Conservation (phyloP, 2,797 vertebrate species). For the Syncerus caffer region DNA sequence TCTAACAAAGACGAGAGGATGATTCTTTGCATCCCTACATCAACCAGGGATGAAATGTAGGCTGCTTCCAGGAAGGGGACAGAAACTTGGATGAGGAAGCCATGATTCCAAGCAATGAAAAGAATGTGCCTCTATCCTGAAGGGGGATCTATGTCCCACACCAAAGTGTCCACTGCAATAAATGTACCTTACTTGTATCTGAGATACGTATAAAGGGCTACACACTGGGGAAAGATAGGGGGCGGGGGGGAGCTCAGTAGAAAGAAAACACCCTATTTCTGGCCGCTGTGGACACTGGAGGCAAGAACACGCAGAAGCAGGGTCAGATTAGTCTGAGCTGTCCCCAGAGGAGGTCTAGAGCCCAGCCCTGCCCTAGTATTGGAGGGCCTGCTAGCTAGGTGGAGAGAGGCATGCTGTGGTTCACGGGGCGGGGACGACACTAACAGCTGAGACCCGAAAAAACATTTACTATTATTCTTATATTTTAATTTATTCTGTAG, state of each 20-base stretch:
- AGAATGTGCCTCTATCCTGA: neutral
- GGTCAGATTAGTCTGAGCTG: neutral
- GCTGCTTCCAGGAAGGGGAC: neutral
- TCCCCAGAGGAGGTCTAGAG: neutral
- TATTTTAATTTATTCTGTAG: neutral
- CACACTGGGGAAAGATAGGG: too few relatives aligned
- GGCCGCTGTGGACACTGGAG: neutral
- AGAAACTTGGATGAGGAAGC: neutral
- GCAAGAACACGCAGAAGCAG: neutral
- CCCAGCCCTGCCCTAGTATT: neutral
- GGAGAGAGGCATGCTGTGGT: accelerated
- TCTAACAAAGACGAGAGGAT: neutral
- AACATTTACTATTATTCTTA: neutral
- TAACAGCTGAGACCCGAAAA: neutral
- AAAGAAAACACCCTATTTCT: neutral
- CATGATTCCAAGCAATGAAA: neutral
- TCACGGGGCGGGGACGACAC: accelerated
- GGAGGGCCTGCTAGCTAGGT: neutral
- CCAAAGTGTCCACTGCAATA: neutral
- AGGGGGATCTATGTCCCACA: neutral
- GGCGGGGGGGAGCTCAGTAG: neutral
- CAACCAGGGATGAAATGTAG: neutral
- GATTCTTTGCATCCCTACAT: neutral
- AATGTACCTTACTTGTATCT: neutral
- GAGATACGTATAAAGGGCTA: neutral